Evolutionary conservation across 1,140 invertebrate genomes (phyloP).

Genomic region (Pogonus chalceus): DNA sequence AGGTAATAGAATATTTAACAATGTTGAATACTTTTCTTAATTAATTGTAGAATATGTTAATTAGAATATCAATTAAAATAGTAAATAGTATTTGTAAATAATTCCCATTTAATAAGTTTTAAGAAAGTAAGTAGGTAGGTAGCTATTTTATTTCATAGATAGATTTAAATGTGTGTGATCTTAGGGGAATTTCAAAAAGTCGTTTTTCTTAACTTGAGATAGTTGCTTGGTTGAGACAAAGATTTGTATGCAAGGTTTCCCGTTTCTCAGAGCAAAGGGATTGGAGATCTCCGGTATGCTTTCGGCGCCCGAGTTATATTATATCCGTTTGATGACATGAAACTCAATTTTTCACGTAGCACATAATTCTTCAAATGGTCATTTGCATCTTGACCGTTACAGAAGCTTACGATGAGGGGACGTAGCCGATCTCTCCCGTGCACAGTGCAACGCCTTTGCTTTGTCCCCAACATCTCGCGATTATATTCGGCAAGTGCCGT

Average conservation of each 20-base stretch:
- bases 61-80: no score
- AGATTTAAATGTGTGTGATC: no score
- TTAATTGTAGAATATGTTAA: no score
- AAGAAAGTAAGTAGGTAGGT: no score
- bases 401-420: neutral
- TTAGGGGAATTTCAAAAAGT: no score
- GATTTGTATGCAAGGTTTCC: neutral
- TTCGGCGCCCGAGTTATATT: neutral
- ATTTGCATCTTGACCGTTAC: slow-evolving; percentile 7
- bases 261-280: neutral
- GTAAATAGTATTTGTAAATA: no score
- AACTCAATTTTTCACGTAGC: slow-evolving; percentile 7
- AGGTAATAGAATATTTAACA: no score
- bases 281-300: neutral
- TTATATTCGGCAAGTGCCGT: slow-evolving; percentile 27
- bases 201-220: no score
- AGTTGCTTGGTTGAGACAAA: no score
- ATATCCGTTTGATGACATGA: slow-evolving; percentile 6
- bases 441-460: slow-evolving; percentile 13
- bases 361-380: slow-evolving; percentile 5
- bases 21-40: no score
- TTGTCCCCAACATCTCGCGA: slow-evolving; percentile 23
- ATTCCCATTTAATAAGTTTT: no score
- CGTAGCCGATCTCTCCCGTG: neutral
- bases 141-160: no score